Conservation (phyloP, 2,888 invertebrate species). For the Creontiades dilutus region DNA sequence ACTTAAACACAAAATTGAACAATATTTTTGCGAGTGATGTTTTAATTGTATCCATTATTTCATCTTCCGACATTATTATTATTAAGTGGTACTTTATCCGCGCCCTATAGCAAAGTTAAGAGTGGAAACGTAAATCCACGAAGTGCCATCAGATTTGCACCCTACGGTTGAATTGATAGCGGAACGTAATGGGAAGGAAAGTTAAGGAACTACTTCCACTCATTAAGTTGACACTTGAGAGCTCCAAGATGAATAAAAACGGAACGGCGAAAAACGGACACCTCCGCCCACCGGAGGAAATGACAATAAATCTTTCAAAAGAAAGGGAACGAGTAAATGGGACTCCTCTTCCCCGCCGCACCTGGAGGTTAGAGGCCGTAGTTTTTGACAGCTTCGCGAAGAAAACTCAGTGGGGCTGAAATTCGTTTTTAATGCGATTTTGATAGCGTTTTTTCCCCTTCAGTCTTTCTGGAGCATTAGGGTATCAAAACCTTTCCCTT, state of each 20-base stretch:
- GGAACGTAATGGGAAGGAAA: no score
- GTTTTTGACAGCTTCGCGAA: not conserved
- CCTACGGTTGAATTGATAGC: no score
- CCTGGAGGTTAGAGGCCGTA: not conserved
- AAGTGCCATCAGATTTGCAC: no score
- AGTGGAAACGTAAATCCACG: no score
- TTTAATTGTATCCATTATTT: no score
- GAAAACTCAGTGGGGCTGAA: not conserved
- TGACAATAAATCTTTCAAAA: conserved; percentile 32
- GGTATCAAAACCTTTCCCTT: not conserved
- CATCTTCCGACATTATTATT: no score
- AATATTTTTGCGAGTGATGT: no score
- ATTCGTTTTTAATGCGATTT: conserved; percentile 9
- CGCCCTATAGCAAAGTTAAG: no score
- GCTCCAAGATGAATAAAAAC: not conserved
- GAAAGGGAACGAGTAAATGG: conserved; percentile 7
- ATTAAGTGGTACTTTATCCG: no score
- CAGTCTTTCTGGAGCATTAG: not conserved
- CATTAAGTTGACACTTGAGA: not conserved
- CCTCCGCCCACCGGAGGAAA: not conserved
- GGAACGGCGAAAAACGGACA: not conserved
- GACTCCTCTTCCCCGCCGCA: not conserved
- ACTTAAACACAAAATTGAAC: no score
- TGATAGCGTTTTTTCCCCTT: conserved; percentile 15
- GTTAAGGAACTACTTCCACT: not conserved